Conservation (phyloP, 2,888 invertebrate species). For the Tenthredo livida region DNA sequence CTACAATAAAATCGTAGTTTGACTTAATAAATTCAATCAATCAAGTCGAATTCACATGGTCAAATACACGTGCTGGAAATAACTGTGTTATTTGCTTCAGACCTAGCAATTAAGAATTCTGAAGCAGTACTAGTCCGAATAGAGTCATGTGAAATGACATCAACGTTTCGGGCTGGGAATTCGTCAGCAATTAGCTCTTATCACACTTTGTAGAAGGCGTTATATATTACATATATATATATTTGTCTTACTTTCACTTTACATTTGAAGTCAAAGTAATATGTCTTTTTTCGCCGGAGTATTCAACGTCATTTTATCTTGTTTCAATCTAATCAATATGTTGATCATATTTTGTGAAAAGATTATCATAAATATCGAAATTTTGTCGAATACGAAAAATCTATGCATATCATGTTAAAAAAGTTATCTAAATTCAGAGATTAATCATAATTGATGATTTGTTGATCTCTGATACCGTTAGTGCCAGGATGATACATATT, state of each 20-base stretch:
- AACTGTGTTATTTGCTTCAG: conserved; percentile 1
- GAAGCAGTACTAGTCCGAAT: neutral
- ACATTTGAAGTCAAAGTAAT: neutral
- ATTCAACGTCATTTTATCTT: neutral
- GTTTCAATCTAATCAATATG: neutral
- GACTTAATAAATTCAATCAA: neutral
- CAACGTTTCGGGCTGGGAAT: neutral
- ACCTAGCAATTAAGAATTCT: neutral
- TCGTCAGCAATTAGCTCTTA: conserved; percentile 24
- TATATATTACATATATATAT: neutral
- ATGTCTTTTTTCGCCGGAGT: neutral
- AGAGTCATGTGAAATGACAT: neutral
- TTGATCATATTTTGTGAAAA: neutral
- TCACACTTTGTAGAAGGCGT: neutral
- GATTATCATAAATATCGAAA: neutral
- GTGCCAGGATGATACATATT: neutral
- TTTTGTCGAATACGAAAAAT: neutral
- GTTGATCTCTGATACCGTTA: neutral
- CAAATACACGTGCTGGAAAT: neutral
- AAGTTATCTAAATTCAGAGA: neutral
- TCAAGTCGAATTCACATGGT: conserved; percentile 12
- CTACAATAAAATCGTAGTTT: neutral
- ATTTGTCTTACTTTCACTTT: conserved; percentile 7
- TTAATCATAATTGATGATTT: neutral
- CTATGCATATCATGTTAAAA: neutral